These are phyloP conservation scores for Rhagoletis zephyria DNA, from an alignment of 1,140 invertebrate species.

Conservation along the genomic window DNA sequence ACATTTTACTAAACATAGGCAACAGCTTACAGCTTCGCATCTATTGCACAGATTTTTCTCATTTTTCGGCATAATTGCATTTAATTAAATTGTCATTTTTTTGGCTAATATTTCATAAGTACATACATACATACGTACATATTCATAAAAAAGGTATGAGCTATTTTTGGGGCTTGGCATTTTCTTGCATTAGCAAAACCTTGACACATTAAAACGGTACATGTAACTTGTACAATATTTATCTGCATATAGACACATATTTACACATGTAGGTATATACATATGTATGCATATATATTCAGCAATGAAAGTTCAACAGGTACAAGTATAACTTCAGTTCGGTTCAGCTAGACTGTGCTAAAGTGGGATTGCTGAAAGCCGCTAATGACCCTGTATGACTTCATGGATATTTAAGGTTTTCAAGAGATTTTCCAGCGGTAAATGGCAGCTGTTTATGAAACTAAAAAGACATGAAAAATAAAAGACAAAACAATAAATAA, in stretches of 20 bases:
- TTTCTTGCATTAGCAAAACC: conserved; percentile 27
- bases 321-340: no score
- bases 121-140: neutral
- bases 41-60: conserved; percentile 18
- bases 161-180: neutral
- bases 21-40: neutral
- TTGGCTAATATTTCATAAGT: neutral
- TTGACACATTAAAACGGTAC: conserved; percentile 39
- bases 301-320: no score
- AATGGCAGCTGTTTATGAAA: no score
- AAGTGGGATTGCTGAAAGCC: no score
- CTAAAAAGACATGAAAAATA: no score
- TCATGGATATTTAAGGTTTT: no score
- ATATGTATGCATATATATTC: neutral
- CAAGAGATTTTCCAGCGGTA: no score
- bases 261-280: neutral
- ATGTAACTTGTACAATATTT: neutral
- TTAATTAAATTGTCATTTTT: conserved; percentile 8
- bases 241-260: neutral
- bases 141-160: neutral
- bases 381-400: no score
- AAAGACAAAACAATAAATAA: no score
- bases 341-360: no score
- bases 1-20: no score
- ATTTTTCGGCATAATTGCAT: conserved; percentile 27